These are phyloP conservation scores for Panthera uncia DNA, from an alignment of 2,113 vertebrate genomes.

Conservation along the genomic window DNA sequence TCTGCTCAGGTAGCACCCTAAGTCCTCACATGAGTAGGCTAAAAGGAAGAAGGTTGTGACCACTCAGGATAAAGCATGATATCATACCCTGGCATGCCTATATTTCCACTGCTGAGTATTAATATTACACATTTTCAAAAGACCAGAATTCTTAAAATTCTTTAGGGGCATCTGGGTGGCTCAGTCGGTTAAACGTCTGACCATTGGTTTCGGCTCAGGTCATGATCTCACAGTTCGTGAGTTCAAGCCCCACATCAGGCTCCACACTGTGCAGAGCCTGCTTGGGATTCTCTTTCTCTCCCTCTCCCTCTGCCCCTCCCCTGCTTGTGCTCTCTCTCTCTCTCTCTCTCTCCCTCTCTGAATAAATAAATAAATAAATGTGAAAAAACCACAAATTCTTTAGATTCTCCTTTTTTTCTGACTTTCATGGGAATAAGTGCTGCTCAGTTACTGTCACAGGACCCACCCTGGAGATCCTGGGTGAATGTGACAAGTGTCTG, in stretches of 20 bases:
- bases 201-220: too few relatives aligned
- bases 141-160: neutral
- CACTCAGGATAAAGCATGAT: neutral
- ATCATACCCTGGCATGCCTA: neutral
- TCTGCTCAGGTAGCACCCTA: neutral
- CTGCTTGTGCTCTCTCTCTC: too few relatives aligned
- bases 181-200: too few relatives aligned
- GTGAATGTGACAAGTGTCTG: neutral
- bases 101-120: neutral
- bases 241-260: too few relatives aligned
- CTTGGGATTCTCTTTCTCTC: too few relatives aligned
- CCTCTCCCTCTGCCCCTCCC: too few relatives aligned
- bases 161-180: too few relatives aligned
- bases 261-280: too few relatives aligned
- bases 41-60: neutral
- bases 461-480: neutral
- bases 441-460: rapidly evolving
- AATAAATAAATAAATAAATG: too few relatives aligned
- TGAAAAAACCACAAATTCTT: neutral
- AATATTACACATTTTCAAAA: neutral
- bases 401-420: neutral
- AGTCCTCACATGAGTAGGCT: neutral
- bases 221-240: too few relatives aligned
- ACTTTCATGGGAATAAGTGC: neutral
- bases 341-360: too few relatives aligned